Percentiles rank a stretch among this genome's conserved stretches.
These are phyloP conservation scores for Nannoperca obscura DNA, from an alignment of 2,797 vertebrate genomes.

Conservation along the genomic window DNA sequence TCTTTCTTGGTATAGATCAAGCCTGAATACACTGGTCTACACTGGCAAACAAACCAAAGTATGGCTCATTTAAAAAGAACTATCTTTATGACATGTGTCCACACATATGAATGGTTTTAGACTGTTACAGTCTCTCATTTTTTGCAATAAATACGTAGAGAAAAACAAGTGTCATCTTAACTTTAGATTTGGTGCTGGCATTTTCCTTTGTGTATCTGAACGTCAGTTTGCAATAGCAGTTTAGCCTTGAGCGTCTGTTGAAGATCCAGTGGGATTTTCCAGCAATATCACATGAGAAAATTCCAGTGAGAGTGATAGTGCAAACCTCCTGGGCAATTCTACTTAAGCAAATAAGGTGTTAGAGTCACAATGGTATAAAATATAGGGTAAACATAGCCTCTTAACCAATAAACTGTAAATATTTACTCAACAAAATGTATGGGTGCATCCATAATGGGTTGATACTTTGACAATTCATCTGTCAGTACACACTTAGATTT, in stretches of 20 bases:
- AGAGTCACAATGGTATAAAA: background rate
- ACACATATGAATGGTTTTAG: slow-evolving; percentile 8
- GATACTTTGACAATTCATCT: background rate
- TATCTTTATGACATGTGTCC: background rate
- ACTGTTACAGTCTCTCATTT: slow-evolving; percentile 31
- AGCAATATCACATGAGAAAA: slow-evolving; percentile 13
- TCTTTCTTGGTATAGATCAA: slow-evolving; percentile 19
- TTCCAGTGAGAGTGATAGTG: background rate
- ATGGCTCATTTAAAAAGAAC: background rate
- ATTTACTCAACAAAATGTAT: slow-evolving; percentile 38
- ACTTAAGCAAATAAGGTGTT: background rate
- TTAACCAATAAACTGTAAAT: background rate
- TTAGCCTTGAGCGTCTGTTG: slow-evolving; percentile 12
- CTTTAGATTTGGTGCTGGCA: background rate
- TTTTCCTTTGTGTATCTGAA: background rate
- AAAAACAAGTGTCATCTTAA: background rate
- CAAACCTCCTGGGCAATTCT: slow-evolving; percentile 2
- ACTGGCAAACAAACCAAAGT: slow-evolving; percentile 37
- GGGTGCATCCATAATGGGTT: background rate
- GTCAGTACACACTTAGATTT: background rate
- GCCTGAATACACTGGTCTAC: slow-evolving; percentile 35
- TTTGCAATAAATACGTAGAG: slow-evolving; percentile 69
- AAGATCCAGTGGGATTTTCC: slow-evolving; percentile 2
- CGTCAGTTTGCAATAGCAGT: background rate
- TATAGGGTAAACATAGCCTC: background rate